Evolutionary conservation across 2,888 invertebrate genomes (phyloP), one percentile per base, ranked within the genome.

Genomic region (Lepidochitona cinerea): DNA sequence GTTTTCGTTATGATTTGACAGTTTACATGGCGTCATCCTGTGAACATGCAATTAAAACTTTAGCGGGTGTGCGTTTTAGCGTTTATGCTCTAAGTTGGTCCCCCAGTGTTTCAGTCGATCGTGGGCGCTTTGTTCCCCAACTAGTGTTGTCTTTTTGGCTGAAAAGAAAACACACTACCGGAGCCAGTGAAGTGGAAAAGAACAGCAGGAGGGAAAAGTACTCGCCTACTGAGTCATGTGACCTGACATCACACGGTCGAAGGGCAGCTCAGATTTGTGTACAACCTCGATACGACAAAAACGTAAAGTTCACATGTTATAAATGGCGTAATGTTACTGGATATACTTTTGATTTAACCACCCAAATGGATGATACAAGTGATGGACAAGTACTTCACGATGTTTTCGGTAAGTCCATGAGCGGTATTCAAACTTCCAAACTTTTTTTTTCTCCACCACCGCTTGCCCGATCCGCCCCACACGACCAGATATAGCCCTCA

Each of bases 161-260:
- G n/a, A n/a, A n/a, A n/a, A n/a, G n/a, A n/a, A n/a, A n/a, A n/a
- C n/a, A n/a, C n/a, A n/a, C n/a, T n/a, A n/a, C n/a, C n/a, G n/a
- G n/a, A n/a, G n/a, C n/a, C n/a, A n/a, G n/a, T n/a, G n/a, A n/a
- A n/a, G 49, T 49, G 49, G 23, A 18, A 2, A 7, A 49, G 23
- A 49, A n/a, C 49, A 49, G 41, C 37, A 33, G 70, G 70, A 70
- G 75, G 75, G 69, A 68, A 72, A 68, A 66, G 70, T 69, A 72
- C 29, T 37, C 64, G 69, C 64, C 18, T 52, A n/a, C 49, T 49
- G 7, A n/a, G 70, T 72, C 75, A 75, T 72, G 69, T 75, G 75
- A 14, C 65, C 41, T 75, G 75, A 75, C 75, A 72, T 75, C 75
- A 75, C 54, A 59, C 68, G 59, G 70, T 23, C 72, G 70, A 72